Conservation (phyloP, 1,140 invertebrate species). For the Drosophila fuyamai region DNA sequence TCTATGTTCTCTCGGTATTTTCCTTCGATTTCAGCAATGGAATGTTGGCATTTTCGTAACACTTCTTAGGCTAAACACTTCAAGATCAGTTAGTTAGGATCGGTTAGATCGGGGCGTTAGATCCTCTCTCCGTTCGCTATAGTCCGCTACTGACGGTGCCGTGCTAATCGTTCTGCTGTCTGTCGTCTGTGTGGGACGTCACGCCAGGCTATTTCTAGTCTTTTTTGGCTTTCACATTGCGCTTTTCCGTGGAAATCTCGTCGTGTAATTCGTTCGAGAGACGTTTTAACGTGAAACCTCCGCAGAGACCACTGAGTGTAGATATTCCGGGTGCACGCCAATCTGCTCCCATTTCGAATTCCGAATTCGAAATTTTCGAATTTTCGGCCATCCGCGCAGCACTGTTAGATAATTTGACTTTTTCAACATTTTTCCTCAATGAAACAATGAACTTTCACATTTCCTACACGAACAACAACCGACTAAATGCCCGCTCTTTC, state of each 20-base stretch:
- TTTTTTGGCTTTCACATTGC: conserved; percentile 82
- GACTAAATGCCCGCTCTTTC: conserved; percentile 18
- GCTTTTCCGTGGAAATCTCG: conserved; percentile 75
- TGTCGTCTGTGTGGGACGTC: conserved; percentile 72
- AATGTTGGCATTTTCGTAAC: conserved; percentile 41
- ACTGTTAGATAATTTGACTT: conserved; percentile 79
- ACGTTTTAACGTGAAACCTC: conserved; percentile 85
- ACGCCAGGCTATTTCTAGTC: conserved; percentile 81
- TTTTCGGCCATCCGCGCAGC: conserved; percentile 6
- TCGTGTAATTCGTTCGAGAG: conserved; percentile 35
- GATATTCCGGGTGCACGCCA: conserved; percentile 54
- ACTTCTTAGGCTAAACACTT: conserved; percentile 32
- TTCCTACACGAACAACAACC: conserved; percentile 53
- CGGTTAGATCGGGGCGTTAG: conserved; percentile 30
- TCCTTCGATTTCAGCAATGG: conserved; percentile 16
- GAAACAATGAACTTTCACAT: conserved; percentile 84
- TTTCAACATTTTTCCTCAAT: conserved; percentile 79
- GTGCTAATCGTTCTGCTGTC: conserved; percentile 61
- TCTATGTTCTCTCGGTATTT: conserved; percentile 15
- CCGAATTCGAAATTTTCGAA: conserved; percentile 41
- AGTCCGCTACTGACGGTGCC: conserved; percentile 57
- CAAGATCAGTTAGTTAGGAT: conserved; percentile 12
- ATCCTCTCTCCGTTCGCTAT: conserved; percentile 57
- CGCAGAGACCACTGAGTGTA: conserved; percentile 84
- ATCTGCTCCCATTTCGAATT: conserved; percentile 56